Percentiles rank a stretch among this genome's conserved stretches.
phyloP scores from a whole-genome alignment of 2,888 invertebrate genomes.

The Harpagoxenus sublaevis region DNA sequence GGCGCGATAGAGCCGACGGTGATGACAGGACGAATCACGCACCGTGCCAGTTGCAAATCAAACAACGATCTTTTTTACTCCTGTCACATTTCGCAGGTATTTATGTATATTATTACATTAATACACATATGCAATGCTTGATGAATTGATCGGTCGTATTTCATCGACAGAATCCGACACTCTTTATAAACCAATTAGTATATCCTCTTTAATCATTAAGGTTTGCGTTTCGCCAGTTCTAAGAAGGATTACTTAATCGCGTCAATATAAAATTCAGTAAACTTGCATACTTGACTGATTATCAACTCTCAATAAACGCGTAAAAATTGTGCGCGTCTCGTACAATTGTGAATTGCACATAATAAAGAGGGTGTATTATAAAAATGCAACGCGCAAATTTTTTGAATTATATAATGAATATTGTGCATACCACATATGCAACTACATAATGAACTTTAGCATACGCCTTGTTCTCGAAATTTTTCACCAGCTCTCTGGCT shows the following conservation, averaged over 20 bases:
- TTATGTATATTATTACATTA: no score
- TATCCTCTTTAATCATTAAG: slow-evolving; percentile 38
- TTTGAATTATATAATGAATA: slow-evolving; percentile 10
- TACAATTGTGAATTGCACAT: background rate
- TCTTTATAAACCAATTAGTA: slow-evolving; percentile 1
- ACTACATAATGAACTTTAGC: slow-evolving; percentile 32
- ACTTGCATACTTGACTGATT: background rate
- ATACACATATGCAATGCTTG: no score
- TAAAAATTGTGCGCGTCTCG: background rate
- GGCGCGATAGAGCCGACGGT: background rate
- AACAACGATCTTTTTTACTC: slow-evolving; percentile 40
- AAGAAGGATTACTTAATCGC: background rate
- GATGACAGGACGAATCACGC: slow-evolving; percentile 6
- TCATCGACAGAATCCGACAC: background rate
- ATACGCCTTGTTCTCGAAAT: background rate
- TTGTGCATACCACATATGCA: slow-evolving; percentile 8
- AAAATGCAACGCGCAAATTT: slow-evolving; percentile 18
- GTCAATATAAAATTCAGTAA: background rate
- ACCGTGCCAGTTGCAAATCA: slow-evolving; percentile 33
- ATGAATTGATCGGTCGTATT: background rate
- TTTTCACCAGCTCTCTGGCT: slow-evolving; percentile 19
- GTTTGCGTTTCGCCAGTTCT: background rate
- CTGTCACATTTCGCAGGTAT: slow-evolving; percentile 20
- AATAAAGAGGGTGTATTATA: background rate
- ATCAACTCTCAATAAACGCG: background rate